Conservation (phyloP, 92 coral and sea anemone species). For the Isaurus tuberculatus region DNA sequence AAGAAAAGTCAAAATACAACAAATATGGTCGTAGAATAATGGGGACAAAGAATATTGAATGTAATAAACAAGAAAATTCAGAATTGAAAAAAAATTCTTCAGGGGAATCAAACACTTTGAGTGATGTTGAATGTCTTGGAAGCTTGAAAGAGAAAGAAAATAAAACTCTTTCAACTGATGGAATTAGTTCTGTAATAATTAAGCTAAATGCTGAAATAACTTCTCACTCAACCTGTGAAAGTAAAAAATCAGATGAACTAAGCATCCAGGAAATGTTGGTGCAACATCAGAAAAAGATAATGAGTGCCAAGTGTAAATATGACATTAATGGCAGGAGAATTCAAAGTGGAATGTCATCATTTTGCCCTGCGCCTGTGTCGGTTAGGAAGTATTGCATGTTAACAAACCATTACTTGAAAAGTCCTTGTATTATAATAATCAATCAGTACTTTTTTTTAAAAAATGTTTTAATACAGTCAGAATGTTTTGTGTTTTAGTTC, state of each 20-base stretch:
- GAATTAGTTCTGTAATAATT: background rate
- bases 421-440: too few relatives aligned
- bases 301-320: slow-evolving; percentile 67
- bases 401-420: too few relatives aligned
- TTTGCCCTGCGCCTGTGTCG: slow-evolving; percentile 84
- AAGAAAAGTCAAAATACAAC: slow-evolving; percentile 7
- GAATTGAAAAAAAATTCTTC: background rate
- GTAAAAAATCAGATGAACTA: slow-evolving; percentile 14
- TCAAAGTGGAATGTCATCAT: slow-evolving; percentile 69
- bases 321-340: slow-evolving; percentile 84
- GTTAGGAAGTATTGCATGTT: too few relatives aligned
- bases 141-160: background rate
- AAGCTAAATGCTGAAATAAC: background rate
- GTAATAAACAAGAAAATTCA: background rate
- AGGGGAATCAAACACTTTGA: background rate
- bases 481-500: too few relatives aligned
- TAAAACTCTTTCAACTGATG: background rate
- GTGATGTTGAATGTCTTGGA: slow-evolving; percentile 1
- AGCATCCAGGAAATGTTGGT: slow-evolving; percentile 75
- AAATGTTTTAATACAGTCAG: too few relatives aligned
- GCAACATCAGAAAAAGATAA: slow-evolving; percentile 70
- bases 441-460: too few relatives aligned
- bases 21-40: slow-evolving; percentile 15
- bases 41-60: background rate
- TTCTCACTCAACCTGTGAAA: background rate